phyloP scores from a whole-genome alignment of 2,888 invertebrate species.

The Drosophila conformis region DNA sequence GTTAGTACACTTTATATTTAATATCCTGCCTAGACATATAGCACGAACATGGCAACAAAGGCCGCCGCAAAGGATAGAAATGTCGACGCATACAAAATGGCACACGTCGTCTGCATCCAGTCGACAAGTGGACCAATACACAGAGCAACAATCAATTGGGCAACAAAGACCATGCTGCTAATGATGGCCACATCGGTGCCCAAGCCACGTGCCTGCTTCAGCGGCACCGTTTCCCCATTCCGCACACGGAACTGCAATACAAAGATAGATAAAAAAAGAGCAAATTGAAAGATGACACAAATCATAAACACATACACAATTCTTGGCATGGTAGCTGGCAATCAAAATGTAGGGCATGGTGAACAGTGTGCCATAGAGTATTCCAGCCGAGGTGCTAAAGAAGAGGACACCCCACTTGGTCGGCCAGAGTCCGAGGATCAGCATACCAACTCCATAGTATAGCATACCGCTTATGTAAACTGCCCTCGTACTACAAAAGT shows the following conservation, averaged over 20 bases:
- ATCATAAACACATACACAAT: slow-evolving; percentile 81
- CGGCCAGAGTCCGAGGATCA: slow-evolving; percentile 84
- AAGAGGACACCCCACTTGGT: slow-evolving; percentile 84
- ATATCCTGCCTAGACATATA: slow-evolving; percentile 77
- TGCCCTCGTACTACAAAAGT: slow-evolving; percentile 71
- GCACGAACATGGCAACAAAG: slow-evolving; percentile 83
- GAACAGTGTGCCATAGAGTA: slow-evolving; percentile 85
- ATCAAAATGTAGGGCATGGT: slow-evolving; percentile 85
- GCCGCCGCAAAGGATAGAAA: slow-evolving; percentile 83
- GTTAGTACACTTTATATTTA: slow-evolving; percentile 12
- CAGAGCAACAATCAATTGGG: slow-evolving; percentile 84
- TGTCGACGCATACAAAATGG: slow-evolving; percentile 84
- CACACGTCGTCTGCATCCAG: slow-evolving; percentile 82
- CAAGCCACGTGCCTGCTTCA: slow-evolving; percentile 84
- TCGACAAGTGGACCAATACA: slow-evolving; percentile 82
- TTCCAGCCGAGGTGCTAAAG: slow-evolving; percentile 84
- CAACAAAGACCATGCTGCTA: slow-evolving; percentile 85
- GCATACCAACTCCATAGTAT: slow-evolving; percentile 84
- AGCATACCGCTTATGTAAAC: slow-evolving; percentile 84
- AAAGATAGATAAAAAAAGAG: neutral
- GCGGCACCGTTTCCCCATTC: slow-evolving; percentile 82
- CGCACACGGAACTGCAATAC: slow-evolving; percentile 79
- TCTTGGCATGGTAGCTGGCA: slow-evolving; percentile 85
- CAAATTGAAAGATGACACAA: neutral
- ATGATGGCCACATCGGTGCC: slow-evolving; percentile 85